Conservation (phyloP, 2,113 vertebrate species). For the Pangasianodon gigas region DNA sequence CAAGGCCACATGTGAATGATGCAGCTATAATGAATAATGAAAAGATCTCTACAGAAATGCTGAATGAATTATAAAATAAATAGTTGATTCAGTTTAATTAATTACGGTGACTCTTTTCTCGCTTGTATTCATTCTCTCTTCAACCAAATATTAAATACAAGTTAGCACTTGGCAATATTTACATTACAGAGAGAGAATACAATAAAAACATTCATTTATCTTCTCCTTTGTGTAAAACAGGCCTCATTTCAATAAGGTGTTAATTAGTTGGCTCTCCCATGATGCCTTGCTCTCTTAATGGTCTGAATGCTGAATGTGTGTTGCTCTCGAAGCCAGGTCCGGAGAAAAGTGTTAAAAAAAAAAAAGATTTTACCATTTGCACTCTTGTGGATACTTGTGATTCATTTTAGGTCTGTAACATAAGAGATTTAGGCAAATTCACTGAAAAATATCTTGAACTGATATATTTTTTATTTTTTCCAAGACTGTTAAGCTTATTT, state of each 20-base stretch:
- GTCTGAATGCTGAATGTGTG: conserved; percentile 10
- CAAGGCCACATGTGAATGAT: neutral
- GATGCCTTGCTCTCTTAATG: conserved; percentile 35
- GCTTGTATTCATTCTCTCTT: neutral
- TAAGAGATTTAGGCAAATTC: neutral
- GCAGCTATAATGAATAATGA: neutral
- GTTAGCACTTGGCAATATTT: conserved; percentile 18
- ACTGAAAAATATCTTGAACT: neutral
- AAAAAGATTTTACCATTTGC: neutral
- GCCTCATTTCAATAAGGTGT: conserved; percentile 30
- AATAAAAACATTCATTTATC: conserved; percentile 24
- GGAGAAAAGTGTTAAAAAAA: neutral
- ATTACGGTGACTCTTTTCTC: neutral
- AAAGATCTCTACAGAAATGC: neutral
- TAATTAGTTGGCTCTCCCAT: conserved; percentile 41
- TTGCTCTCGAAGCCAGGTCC: neutral
- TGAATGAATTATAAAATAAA: neutral
- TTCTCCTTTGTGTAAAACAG: conserved; percentile 15
- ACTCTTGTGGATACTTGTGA: neutral
- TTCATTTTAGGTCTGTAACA: neutral
- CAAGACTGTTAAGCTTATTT: neutral
- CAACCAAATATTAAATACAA: neutral
- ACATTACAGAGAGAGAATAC: neutral
- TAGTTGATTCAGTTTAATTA: neutral
- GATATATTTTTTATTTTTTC: neutral